Evolutionary conservation across 2,888 invertebrate genomes (phyloP).

Genomic region (Danaus chrysippus): DNA sequence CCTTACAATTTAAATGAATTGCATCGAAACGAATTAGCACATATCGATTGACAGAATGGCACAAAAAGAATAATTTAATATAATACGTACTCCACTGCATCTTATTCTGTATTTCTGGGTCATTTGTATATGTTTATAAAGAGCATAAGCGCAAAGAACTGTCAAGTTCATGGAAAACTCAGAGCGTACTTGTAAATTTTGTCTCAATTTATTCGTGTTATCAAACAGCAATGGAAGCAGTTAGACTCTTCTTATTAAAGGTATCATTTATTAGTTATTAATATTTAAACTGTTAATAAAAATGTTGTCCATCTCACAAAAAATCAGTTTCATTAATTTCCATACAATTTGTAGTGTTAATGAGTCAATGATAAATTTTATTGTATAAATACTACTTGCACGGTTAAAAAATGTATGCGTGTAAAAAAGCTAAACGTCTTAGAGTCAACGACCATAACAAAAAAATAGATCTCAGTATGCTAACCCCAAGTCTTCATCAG

Average conservation of each 20-base stretch:
- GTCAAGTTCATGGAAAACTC: constrained; percentile 59
- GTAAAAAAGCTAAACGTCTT: too few relatives aligned
- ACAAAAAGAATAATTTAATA: constrained; percentile 14
- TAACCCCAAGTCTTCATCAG: too few relatives aligned
- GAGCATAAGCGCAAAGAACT: constrained; percentile 29
- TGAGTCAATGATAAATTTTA: too few relatives aligned
- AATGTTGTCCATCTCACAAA: not conserved
- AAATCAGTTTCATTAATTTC: too few relatives aligned
- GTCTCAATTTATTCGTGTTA: not conserved
- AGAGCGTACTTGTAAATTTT: constrained; percentile 30
- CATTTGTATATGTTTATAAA: constrained; percentile 47
- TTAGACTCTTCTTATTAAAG: constrained; percentile 47
- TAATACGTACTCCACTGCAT: constrained; percentile 20
- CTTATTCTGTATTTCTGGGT: constrained; percentile 39
- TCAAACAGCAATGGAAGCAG: constrained; percentile 41
- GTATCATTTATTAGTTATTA: constrained; percentile 35
- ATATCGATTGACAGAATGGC: not conserved
- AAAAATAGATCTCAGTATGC: too few relatives aligned
- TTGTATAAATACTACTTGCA: too few relatives aligned
- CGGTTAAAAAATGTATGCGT: too few relatives aligned
- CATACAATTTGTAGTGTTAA: too few relatives aligned
- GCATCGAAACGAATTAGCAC: not conserved
- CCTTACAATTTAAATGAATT: too few relatives aligned
- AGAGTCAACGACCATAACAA: too few relatives aligned
- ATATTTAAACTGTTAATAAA: not conserved